These are phyloP conservation scores for Sternarchorhynchus goeldii DNA, from an alignment of 2,797 vertebrate genomes.

Conservation along the genomic window DNA sequence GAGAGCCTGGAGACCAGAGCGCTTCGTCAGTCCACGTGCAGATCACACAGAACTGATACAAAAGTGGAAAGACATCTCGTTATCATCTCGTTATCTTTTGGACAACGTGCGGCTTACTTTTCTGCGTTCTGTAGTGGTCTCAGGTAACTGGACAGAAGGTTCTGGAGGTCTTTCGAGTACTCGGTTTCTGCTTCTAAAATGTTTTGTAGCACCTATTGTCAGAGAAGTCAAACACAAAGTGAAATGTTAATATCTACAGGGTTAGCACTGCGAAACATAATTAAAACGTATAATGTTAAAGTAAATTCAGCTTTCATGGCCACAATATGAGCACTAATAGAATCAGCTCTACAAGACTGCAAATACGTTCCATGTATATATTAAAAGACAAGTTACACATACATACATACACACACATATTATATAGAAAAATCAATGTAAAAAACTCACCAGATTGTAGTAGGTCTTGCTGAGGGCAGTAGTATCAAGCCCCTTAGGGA, in stretches of 20 bases:
- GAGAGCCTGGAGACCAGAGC: background rate
- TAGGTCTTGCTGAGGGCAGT: conserved; percentile 94
- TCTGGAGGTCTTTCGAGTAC: conserved; percentile 93
- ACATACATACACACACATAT: no score
- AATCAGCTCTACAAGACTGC: background rate
- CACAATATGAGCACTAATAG: background rate
- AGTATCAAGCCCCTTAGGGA: conserved; percentile 91
- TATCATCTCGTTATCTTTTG: background rate
- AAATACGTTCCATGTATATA: background rate
- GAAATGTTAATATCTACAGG: conserved; percentile 4
- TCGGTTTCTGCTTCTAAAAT: conserved; percentile 96
- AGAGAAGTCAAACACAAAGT: conserved; percentile 31
- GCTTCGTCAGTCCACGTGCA: no score
- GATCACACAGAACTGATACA: no score
- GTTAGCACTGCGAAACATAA: no score
- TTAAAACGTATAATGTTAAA: no score
- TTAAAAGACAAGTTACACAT: no score
- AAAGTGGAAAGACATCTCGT: no score
- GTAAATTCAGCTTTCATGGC: background rate
- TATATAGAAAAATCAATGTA: background rate
- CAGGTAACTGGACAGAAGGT: conserved; percentile 88
- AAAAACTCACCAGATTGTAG: conserved; percentile 93
- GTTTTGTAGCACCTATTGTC: conserved; percentile 92
- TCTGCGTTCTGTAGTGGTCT: conserved; percentile 90
- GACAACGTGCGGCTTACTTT: conserved; percentile 74